phyloP scores from a whole-genome alignment of 2,888 invertebrate species.

The Alcis repandata region DNA sequence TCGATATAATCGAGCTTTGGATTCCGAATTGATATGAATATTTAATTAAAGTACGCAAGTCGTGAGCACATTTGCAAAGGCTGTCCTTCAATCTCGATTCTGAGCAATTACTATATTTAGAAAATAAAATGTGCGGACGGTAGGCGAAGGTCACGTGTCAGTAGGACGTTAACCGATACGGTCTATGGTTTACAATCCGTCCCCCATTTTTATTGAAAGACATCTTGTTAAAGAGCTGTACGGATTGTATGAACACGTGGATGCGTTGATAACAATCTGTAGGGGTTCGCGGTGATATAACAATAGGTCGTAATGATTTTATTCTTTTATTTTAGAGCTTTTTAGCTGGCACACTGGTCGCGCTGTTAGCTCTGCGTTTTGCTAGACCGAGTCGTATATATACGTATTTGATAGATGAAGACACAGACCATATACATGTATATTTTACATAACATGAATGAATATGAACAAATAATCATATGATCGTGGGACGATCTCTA shows the following conservation, averaged over 20 bases:
- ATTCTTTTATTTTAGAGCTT: slow-evolving; percentile 49
- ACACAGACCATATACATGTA: too few relatives aligned
- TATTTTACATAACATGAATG: too few relatives aligned
- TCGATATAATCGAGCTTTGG: not conserved
- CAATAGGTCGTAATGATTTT: slow-evolving; percentile 41
- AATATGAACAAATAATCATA: too few relatives aligned
- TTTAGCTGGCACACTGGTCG: not conserved
- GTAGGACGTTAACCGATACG: slow-evolving; percentile 76
- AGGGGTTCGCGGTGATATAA: slow-evolving; percentile 25
- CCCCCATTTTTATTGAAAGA: slow-evolving; percentile 33
- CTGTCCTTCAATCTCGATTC: slow-evolving; percentile 35
- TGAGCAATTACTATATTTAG: slow-evolving; percentile 48
- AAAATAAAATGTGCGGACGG: slow-evolving; percentile 50
- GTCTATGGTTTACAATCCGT: slow-evolving; percentile 58
- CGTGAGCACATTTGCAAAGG: not conserved
- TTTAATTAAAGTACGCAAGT: not conserved
- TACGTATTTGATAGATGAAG: too few relatives aligned
- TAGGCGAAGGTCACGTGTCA: slow-evolving; percentile 68
- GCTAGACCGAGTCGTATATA: not conserved
- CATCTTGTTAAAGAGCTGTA: slow-evolving; percentile 30
- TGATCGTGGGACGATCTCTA: too few relatives aligned
- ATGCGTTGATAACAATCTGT: slow-evolving; percentile 27
- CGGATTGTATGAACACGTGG: slow-evolving; percentile 39
- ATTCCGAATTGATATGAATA: not conserved
- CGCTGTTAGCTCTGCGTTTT: not conserved